A percentile compares a stretch with the other conserved stretches of the same genome.
phyloP scores from a whole-genome alignment of 2,113 vertebrate genomes.

The Daboia siamensis region DNA sequence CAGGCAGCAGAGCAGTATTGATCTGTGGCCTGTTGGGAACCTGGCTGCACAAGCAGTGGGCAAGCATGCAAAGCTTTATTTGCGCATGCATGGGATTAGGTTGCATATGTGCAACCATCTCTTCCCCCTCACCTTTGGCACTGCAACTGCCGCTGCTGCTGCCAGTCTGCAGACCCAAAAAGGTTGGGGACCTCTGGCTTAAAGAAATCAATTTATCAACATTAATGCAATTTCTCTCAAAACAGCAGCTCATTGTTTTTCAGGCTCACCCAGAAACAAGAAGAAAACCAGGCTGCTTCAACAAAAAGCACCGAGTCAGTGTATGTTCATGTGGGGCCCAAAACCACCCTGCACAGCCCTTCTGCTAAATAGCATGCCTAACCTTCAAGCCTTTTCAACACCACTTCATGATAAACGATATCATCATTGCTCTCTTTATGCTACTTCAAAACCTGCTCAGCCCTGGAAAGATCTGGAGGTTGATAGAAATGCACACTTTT shows the following conservation, averaged over 20 bases:
- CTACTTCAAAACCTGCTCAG: conserved; percentile 36
- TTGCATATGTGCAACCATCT: too few relatives aligned
- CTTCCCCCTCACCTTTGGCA: too few relatives aligned
- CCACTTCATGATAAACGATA: neutral
- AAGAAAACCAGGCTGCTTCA: neutral
- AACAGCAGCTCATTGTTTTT: neutral
- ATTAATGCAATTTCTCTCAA: neutral
- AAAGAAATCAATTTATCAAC: neutral
- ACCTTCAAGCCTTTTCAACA: neutral
- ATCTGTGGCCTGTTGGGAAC: too few relatives aligned
- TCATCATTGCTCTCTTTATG: neutral
- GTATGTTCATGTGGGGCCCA: neutral
- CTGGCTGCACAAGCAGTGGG: too few relatives aligned
- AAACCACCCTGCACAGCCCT: neutral
- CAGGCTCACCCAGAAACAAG: neutral
- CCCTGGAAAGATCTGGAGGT: conserved; percentile 35
- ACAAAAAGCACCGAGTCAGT: neutral
- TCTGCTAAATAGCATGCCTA: neutral
- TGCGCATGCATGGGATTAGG: too few relatives aligned
- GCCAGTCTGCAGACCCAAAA: too few relatives aligned
- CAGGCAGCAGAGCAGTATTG: too few relatives aligned
- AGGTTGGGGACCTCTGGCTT: neutral
- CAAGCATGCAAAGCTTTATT: too few relatives aligned
- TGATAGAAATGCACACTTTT: conserved; percentile 49
- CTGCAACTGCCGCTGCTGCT: too few relatives aligned